These are phyloP conservation scores for Xenus cinereus DNA, from an alignment of 2,113 vertebrate species.

Conservation along the genomic window DNA sequence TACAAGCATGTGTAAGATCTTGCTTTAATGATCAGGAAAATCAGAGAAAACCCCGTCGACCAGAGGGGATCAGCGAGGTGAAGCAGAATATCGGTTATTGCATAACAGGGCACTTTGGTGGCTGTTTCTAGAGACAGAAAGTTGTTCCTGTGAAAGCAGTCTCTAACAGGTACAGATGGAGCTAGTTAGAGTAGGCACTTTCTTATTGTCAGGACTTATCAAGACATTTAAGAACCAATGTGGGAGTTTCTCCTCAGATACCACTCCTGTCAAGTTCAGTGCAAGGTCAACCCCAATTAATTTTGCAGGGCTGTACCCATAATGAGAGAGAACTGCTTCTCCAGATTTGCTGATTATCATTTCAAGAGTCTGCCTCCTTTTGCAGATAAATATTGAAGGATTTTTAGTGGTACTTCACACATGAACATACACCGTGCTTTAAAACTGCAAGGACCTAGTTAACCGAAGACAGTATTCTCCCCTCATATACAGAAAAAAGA, in stretches of 20 bases:
- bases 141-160: not conserved
- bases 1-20: not conserved
- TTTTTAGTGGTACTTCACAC: not conserved
- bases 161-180: not conserved
- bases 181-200: not conserved
- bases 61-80: not conserved
- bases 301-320: not conserved
- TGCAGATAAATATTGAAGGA: not conserved
- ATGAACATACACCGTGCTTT: not conserved
- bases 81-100: not conserved
- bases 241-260: not conserved
- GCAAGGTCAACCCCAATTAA: constrained; percentile 8
- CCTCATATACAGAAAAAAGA: not conserved
- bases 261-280: not conserved
- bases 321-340: not conserved
- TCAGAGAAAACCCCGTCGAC: not conserved
- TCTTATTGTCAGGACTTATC: not conserved
- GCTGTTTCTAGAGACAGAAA: not conserved
- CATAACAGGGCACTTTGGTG: not conserved
- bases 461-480: not conserved
- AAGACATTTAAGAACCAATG: not conserved
- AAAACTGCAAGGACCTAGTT: not conserved
- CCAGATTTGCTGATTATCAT: not conserved
- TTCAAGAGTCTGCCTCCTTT: not conserved
- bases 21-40: not conserved